A percentile compares a stretch with the other conserved stretches of the same genome.
phyloP scores from a whole-genome alignment of 2,888 invertebrate species.

The Sphinx pinastri region DNA sequence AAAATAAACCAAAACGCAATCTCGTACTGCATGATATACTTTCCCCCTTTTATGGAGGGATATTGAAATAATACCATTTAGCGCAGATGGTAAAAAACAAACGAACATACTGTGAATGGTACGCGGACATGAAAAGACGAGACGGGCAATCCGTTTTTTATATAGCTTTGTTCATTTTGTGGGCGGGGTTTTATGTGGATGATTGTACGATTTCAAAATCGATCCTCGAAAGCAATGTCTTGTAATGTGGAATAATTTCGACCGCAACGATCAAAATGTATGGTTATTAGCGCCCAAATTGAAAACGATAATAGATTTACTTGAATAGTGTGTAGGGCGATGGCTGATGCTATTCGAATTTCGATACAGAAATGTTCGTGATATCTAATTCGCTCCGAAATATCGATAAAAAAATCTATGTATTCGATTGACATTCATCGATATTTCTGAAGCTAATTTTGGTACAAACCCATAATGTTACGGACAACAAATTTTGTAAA shows the following conservation, averaged over 20 bases:
- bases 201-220: constrained; percentile 39
- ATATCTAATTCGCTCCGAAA: neutral
- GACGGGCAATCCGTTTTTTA: constrained; percentile 18
- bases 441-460: constrained; percentile 1
- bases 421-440: constrained; percentile 1
- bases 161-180: constrained; percentile 39
- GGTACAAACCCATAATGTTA: constrained; percentile 23
- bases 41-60: constrained; percentile 5
- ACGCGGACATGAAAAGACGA: constrained; percentile 17
- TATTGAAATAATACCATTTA: constrained; percentile 25
- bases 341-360: no score
- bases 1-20: neutral
- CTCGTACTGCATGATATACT: neutral
- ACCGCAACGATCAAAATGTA: constrained; percentile 19
- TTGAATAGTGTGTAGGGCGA: no score
- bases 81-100: constrained; percentile 25
- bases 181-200: constrained; percentile 40
- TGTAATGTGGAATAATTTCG: constrained; percentile 30
- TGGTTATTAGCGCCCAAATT: constrained; percentile 15
- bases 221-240: constrained; percentile 45
- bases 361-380: neutral
- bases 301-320: constrained; percentile 17
- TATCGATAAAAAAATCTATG: neutral
- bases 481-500: constrained; percentile 27
- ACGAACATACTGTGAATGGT: constrained; percentile 6